Evolutionary conservation across 2,888 invertebrate genomes (phyloP).

Genomic region (Eupithecia subfuscata): DNA sequence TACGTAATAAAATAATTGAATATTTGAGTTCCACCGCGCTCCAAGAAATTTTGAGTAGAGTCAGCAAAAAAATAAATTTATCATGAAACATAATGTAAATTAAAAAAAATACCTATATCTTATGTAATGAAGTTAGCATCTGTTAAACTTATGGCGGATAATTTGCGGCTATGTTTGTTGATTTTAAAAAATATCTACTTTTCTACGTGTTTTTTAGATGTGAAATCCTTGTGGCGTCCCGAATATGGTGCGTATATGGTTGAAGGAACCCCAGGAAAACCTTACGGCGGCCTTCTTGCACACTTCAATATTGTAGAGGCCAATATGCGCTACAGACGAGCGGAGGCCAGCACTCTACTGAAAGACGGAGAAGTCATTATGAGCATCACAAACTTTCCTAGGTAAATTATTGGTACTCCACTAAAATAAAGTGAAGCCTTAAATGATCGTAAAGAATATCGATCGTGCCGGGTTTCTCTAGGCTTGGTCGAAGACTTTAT

Average conservation of each 20-base stretch:
- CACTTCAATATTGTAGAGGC: constrained; percentile 99
- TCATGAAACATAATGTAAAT: too few species aligned
- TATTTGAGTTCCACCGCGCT: too few species aligned
- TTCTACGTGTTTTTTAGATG: constrained; percentile 73
- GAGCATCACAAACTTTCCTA: constrained; percentile 96
- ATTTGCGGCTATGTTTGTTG: not conserved
- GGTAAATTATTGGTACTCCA: constrained; percentile 80
- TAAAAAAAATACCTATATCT: too few species aligned
- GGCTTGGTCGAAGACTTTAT: not conserved
- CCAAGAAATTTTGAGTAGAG: too few species aligned
- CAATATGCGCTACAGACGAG: constrained; percentile 96
- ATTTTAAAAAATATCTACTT: not conserved
- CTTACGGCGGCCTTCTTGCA: constrained; percentile 96
- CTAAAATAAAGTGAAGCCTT: not conserved
- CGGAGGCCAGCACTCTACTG: constrained; percentile 91
- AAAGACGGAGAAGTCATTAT: constrained; percentile 92
- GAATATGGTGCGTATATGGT: constrained; percentile 99
- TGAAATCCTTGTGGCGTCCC: constrained; percentile 97
- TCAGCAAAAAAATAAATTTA: too few species aligned
- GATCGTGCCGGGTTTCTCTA: not conserved
- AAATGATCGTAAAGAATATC: not conserved
- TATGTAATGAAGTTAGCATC: too few species aligned
- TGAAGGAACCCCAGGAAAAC: constrained; percentile 98
- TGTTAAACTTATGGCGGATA: too few species aligned
- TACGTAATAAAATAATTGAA: too few species aligned